These are phyloP conservation scores for Alosa alosa DNA, from an alignment of 2,113 vertebrate genomes.

Conservation along the genomic window DNA sequence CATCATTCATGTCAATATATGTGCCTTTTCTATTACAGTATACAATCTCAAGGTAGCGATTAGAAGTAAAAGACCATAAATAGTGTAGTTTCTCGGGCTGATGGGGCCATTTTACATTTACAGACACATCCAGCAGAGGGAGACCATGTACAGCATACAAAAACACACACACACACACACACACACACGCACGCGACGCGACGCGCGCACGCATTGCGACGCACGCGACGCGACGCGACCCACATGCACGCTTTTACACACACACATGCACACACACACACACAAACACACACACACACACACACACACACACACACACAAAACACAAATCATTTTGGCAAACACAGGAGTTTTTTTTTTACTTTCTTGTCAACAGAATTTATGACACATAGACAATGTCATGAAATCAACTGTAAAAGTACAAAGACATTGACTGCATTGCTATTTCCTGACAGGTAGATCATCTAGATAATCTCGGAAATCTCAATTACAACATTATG, in stretches of 20 bases:
- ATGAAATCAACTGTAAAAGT: slow-evolving; percentile 58
- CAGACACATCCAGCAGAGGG: not conserved
- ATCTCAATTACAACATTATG: slow-evolving; percentile 41
- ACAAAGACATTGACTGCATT: slow-evolving; percentile 45
- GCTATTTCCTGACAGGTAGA: slow-evolving; percentile 43
- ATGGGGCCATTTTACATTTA: not conserved
- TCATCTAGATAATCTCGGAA: not conserved
- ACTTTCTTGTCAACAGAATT: slow-evolving; percentile 38
- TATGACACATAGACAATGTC: slow-evolving; percentile 55
- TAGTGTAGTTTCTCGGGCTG: not conserved
- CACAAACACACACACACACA: not conserved
- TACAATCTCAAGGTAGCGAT: not conserved
- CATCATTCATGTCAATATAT: no score
- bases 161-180: not conserved
- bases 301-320: not conserved
- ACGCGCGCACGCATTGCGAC: not conserved
- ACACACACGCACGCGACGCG: not conserved
- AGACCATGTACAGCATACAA: not conserved
- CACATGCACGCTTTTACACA: not conserved
- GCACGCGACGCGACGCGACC: not conserved
- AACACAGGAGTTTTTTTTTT: slow-evolving; percentile 57
- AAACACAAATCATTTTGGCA: slow-evolving; percentile 51
- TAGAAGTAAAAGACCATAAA: not conserved
- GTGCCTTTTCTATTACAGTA: no score
- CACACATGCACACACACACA: not conserved